phyloP scores from a whole-genome alignment of 1,140 invertebrate genomes.

The Eubasilissa regina region DNA sequence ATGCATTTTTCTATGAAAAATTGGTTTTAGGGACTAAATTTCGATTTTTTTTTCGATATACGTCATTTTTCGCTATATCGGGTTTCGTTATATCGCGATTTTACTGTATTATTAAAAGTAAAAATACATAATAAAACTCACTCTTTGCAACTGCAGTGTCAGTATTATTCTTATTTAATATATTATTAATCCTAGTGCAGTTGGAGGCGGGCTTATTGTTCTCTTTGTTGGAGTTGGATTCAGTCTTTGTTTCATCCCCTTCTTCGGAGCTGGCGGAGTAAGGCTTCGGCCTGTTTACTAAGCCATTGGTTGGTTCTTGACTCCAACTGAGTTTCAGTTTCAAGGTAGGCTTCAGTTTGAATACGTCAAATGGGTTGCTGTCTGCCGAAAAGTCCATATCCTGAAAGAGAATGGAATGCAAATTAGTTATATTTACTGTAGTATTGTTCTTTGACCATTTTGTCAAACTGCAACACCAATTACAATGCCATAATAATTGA shows the following conservation, averaged over 20 bases:
- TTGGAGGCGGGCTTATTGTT: slow-evolving; percentile 73
- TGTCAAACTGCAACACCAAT: too few species aligned
- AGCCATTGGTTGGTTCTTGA: slow-evolving; percentile 78
- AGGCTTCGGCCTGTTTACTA: slow-evolving; percentile 79
- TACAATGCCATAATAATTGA: too few species aligned
- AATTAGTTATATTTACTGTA: slow-evolving; percentile 11
- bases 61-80: too few species aligned
- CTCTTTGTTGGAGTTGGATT: slow-evolving; percentile 70
- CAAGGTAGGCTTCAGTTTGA: slow-evolving; percentile 83
- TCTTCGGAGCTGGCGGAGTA: slow-evolving; percentile 63
- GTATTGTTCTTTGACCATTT: not conserved
- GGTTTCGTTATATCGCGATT: too few species aligned
- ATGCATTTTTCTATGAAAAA: too few species aligned
- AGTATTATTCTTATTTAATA: slow-evolving; percentile 46
- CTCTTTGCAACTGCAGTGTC: slow-evolving; percentile 11
- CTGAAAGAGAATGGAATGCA: slow-evolving; percentile 61
- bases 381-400: slow-evolving; percentile 68
- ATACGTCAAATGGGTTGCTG: slow-evolving; percentile 78
- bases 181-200: slow-evolving; percentile 51
- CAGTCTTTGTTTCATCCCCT: slow-evolving; percentile 62
- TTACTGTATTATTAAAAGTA: not conserved
- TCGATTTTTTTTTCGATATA: too few species aligned
- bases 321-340: slow-evolving; percentile 90
- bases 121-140: slow-evolving; percentile 22
- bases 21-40: too few species aligned